Evolutionary conservation across 1,140 invertebrate species (phyloP).

Genomic region (Protaetia brevitarsis): DNA sequence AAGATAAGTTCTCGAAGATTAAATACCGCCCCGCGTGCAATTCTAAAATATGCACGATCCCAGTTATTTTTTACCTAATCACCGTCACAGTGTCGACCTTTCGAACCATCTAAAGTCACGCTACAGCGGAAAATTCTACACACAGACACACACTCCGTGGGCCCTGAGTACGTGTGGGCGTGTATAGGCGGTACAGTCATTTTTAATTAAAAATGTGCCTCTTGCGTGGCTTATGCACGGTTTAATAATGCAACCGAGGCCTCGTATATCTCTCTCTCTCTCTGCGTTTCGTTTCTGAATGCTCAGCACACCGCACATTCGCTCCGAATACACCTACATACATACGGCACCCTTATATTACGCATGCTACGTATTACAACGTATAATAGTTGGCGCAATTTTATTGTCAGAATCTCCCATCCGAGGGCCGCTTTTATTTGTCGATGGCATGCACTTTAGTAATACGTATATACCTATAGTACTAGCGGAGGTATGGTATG

Average conservation of each 20-base stretch:
- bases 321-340: not conserved
- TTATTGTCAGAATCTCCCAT: slow-evolving; percentile 9
- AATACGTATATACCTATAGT: not conserved
- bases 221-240: slow-evolving; percentile 1
- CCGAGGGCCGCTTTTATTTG: not conserved
- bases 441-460: slow-evolving; percentile 8
- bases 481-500: too few species aligned
- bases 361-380: too few species aligned
- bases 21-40: too few species aligned
- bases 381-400: slow-evolving; percentile 6
- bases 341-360: not conserved
- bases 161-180: too few species aligned
- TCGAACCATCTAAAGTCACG: too few species aligned
- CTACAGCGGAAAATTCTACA: too few species aligned
- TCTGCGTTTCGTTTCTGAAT: slow-evolving; percentile 11
- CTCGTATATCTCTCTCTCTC: too few species aligned
- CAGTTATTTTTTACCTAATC: too few species aligned
- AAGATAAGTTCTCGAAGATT: too few species aligned
- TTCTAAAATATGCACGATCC: too few species aligned
- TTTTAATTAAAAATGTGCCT: slow-evolving; percentile 11
- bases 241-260: not conserved
- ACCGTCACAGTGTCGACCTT: too few species aligned
- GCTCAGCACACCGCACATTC: not conserved
- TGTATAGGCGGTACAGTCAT: not conserved
- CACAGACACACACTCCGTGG: too few species aligned